These are phyloP conservation scores for Lagopus leucura DNA, from an alignment of 2,113 vertebrate species.

Conservation along the genomic window DNA sequence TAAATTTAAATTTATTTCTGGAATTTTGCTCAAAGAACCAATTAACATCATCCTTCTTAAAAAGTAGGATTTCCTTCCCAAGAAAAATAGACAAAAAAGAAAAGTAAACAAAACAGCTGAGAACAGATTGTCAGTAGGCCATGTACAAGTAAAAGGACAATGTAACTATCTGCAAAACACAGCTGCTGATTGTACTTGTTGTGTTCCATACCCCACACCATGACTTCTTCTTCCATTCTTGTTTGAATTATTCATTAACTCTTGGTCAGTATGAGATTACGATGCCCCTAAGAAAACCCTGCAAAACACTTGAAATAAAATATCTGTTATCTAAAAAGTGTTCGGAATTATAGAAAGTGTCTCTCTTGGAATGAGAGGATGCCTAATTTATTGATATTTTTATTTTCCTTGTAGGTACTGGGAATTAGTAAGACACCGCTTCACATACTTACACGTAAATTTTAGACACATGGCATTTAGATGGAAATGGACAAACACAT, in stretches of 20 bases:
- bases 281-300: neutral
- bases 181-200: neutral
- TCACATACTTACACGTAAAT: neutral
- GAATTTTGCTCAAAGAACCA: neutral
- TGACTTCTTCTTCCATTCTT: fast-evolving
- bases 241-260: neutral
- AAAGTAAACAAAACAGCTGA: neutral
- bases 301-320: neutral
- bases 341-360: neutral
- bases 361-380: neutral
- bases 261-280: neutral
- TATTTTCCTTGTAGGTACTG: neutral
- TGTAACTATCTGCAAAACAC: neutral
- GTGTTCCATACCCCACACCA: neutral
- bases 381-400: fast-evolving
- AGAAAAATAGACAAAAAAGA: neutral
- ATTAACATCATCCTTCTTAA: neutral
- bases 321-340: neutral
- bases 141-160: neutral
- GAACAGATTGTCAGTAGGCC: neutral
- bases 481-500: neutral
- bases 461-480: neutral
- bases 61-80: neutral
- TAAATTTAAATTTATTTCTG: neutral
- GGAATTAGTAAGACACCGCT: neutral